Percentiles rank a stretch among this genome's conserved stretches.
Evolutionary conservation across 2,113 vertebrate species (phyloP).

Genomic region (Malurus cyaneus): DNA sequence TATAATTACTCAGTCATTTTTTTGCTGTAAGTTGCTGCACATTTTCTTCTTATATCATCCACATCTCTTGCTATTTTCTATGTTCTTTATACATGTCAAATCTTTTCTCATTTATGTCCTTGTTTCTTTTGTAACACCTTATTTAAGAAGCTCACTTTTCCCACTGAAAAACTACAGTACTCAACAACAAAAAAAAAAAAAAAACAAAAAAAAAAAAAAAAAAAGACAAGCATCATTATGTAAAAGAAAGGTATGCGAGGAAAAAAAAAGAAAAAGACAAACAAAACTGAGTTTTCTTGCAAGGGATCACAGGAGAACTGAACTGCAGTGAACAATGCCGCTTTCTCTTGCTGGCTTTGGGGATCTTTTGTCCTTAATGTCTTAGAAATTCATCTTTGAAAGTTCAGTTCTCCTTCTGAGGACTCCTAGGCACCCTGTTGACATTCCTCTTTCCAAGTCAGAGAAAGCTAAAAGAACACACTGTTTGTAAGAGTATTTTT

Average conservation of each 20-base stretch:
- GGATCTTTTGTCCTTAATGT: background rate
- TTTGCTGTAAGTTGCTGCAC: background rate
- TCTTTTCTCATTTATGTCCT: background rate
- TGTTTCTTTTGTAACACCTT: background rate
- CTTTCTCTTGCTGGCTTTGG: background rate
- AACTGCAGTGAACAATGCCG: background rate
- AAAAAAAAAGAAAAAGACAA: background rate
- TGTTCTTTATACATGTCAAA: background rate
- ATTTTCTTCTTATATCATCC: background rate
- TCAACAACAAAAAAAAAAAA: background rate
- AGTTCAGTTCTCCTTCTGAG: background rate
- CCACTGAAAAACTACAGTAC: background rate
- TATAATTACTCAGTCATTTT: background rate
- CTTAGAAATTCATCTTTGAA: background rate
- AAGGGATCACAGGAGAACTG: background rate
- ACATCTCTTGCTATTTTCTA: background rate
- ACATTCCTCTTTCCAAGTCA: background rate
- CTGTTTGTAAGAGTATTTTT: background rate
- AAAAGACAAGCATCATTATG: background rate
- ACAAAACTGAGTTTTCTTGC: background rate
- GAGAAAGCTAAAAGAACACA: background rate
- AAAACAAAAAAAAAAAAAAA: background rate
- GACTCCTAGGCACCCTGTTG: background rate
- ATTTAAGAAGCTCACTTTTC: background rate
- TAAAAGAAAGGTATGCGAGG: background rate